A percentile compares a stretch with the other conserved stretches of the same genome.
Evolutionary conservation across 2,888 invertebrate genomes (phyloP).

Genomic region (Eugnorisma glareosa): DNA sequence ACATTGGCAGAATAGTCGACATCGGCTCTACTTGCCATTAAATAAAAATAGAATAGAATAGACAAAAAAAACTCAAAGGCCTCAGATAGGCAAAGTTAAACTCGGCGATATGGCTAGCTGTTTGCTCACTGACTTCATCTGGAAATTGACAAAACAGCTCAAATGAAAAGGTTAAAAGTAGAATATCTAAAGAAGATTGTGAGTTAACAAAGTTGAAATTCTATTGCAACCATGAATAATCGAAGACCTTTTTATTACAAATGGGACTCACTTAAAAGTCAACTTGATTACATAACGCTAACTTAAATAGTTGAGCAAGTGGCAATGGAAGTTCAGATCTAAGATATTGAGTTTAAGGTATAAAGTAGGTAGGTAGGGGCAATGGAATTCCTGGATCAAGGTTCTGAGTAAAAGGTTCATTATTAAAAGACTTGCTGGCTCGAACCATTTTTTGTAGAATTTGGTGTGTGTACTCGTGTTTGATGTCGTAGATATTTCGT

Average conservation of each 20-base stretch:
- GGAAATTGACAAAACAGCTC: constrained; percentile 6
- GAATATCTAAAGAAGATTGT: background rate
- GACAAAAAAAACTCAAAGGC: too few relatives aligned
- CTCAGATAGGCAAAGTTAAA: background rate
- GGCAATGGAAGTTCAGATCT: background rate
- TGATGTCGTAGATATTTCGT: constrained; percentile 68
- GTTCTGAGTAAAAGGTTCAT: background rate
- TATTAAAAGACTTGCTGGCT: constrained; percentile 60
- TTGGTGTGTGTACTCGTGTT: constrained; percentile 71
- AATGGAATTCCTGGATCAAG: background rate
- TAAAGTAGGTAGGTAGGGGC: background rate
- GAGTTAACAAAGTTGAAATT: background rate
- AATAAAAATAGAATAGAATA: too few relatives aligned
- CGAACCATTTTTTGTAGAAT: constrained; percentile 67
- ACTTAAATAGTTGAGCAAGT: background rate
- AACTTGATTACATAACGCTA: background rate
- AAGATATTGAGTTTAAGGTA: background rate
- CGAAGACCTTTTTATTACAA: background rate
- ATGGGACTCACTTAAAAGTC: background rate
- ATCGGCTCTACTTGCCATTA: too few relatives aligned
- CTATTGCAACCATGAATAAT: background rate
- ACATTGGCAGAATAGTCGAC: too few relatives aligned
- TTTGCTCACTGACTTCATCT: constrained; percentile 7
- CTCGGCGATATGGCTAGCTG: background rate
- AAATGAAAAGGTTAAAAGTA: background rate